Conservation (phyloP, 2,797 vertebrate species). For the Gymnothorax javanicus region DNA sequence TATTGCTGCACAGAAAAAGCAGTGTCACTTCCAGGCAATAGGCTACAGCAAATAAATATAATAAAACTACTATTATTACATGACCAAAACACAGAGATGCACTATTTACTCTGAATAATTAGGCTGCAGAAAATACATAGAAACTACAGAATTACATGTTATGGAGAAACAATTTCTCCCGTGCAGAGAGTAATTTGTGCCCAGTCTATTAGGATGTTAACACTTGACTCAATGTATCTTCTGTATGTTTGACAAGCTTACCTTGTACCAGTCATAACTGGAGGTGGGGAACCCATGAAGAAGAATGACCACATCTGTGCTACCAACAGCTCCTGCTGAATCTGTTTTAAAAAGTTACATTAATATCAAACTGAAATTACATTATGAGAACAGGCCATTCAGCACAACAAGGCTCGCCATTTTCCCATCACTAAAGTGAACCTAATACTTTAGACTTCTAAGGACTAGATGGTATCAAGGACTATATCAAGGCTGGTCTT, state of each 20-base stretch:
- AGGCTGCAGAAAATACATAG: not conserved
- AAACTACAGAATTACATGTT: not conserved
- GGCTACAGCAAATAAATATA: not conserved
- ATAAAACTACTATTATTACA: no score
- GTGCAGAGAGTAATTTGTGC: not conserved
- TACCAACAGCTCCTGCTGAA: slow-evolving; percentile 82
- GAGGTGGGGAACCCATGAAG: slow-evolving; percentile 94
- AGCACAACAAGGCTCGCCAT: no score
- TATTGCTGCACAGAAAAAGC: not conserved
- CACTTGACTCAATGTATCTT: not conserved
- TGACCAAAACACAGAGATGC: not conserved
- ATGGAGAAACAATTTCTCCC: not conserved
- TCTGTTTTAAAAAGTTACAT: slow-evolving; percentile 65
- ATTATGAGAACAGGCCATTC: no score
- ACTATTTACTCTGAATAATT: not conserved
- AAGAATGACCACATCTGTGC: slow-evolving; percentile 83
- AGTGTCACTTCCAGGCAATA: not conserved
- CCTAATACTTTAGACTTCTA: no score
- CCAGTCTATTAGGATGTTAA: slow-evolving; percentile 52
- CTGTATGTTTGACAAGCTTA: slow-evolving; percentile 49
- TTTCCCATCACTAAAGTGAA: no score
- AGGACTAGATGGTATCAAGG: no score
- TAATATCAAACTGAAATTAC: no score
- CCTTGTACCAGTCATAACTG: slow-evolving; percentile 96
- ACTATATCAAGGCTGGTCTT: no score